Conservation (phyloP, 2,888 invertebrate genomes). For the Ametastegia equiseti region DNA sequence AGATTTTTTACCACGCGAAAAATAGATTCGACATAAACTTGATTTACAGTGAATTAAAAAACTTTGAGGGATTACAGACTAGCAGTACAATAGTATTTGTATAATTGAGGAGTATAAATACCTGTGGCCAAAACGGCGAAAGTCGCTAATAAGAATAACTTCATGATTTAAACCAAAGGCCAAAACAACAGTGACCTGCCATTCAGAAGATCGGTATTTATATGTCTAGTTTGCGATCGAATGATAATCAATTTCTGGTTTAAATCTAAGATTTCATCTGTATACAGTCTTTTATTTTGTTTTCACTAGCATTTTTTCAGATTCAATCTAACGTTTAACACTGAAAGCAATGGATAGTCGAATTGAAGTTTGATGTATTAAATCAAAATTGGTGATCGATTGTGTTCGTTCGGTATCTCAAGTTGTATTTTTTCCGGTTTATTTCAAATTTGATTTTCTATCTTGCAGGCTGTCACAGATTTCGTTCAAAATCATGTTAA, state of each 20-base stretch:
- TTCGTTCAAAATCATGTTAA: background rate
- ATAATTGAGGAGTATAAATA: background rate
- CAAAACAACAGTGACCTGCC: background rate
- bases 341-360: background rate
- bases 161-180: slow-evolving; percentile 7
- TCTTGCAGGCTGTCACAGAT: background rate
- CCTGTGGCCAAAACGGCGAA: slow-evolving; percentile 34
- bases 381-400: background rate
- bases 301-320: background rate
- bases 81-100: background rate
- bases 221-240: background rate
- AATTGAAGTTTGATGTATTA: no score
- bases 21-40: background rate
- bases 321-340: background rate
- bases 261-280: background rate
- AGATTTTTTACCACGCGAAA: background rate
- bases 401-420: background rate
- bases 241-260: background rate
- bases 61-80: background rate
- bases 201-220: background rate
- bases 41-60: background rate
- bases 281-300: background rate
- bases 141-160: background rate
- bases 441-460: background rate
- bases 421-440: no score